phyloP scores from a whole-genome alignment of 2,113 vertebrate genomes.

The Genyomyrus donnyi region DNA sequence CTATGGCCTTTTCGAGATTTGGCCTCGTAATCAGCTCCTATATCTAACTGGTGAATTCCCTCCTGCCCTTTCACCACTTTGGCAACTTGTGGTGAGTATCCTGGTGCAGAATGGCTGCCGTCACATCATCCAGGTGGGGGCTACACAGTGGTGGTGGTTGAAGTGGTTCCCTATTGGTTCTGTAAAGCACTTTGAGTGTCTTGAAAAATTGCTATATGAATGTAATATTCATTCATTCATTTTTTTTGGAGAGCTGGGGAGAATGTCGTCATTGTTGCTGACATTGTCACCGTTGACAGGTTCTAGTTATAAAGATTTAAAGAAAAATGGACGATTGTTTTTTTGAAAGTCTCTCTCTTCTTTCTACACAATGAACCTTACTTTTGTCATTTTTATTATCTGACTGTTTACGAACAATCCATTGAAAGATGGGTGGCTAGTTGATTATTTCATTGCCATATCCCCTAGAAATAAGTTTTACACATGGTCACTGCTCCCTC shows the following conservation, averaged over 20 bases:
- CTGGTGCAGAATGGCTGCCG: too few species aligned
- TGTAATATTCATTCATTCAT: neutral
- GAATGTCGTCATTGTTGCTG: neutral
- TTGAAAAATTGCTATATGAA: neutral
- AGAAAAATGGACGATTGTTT: neutral
- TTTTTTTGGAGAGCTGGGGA: neutral
- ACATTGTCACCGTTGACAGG: too few species aligned
- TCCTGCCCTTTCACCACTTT: too few species aligned
- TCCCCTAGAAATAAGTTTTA: neutral
- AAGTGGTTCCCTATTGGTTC: neutral
- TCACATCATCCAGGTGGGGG: too few species aligned
- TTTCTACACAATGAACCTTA: neutral
- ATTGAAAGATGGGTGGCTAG: neutral
- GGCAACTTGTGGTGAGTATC: too few species aligned
- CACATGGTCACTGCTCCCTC: neutral
- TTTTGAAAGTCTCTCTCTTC: neutral
- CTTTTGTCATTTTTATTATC: neutral
- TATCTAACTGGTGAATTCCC: too few species aligned
- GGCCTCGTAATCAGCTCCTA: neutral
- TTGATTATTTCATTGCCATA: neutral
- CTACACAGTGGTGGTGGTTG: too few species aligned
- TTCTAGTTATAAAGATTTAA: neutral
- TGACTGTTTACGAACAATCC: neutral
- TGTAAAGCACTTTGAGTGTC: neutral
- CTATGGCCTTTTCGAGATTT: neutral